A percentile compares a stretch with the other conserved stretches of the same genome.
phyloP scores from a whole-genome alignment of 2,113 vertebrate genomes.

The Megalops atlanticus region DNA sequence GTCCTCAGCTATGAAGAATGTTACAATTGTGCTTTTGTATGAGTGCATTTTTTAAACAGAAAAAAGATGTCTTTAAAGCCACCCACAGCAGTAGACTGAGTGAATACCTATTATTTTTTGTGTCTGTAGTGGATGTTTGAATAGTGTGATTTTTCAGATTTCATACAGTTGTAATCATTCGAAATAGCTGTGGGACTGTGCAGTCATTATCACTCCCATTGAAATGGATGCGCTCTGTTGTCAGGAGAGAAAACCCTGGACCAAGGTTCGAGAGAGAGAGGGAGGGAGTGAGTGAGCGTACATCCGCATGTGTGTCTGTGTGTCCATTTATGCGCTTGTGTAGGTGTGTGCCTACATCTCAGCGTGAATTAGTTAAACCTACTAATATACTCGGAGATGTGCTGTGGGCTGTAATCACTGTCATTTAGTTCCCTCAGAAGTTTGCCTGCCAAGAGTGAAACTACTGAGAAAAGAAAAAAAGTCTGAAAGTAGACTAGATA shows the following conservation, averaged over 20 bases:
- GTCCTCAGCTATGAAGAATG: slow-evolving; percentile 7
- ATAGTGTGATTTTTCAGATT: background rate
- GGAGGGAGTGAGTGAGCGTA: no score
- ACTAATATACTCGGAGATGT: background rate
- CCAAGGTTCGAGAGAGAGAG: background rate
- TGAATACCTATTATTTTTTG: background rate
- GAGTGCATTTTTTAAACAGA: background rate
- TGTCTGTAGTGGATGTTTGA: background rate
- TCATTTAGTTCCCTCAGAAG: background rate
- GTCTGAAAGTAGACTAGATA: background rate
- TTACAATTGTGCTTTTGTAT: background rate
- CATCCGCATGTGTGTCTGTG: slow-evolving; percentile 20
- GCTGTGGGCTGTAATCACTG: slow-evolving; percentile 7
- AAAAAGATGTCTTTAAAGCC: background rate
- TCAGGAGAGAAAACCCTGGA: slow-evolving; percentile 4
- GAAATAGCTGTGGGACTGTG: background rate
- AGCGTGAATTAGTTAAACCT: background rate
- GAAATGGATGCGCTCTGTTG: background rate
- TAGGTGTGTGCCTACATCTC: background rate
- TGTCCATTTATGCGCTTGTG: background rate
- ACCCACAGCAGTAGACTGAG: background rate
- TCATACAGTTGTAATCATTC: background rate
- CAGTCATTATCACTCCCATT: background rate
- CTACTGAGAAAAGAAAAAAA: background rate
- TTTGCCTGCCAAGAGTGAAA: background rate